Base-by-base conservation (phyloP, 1,140 invertebrate genomes). In the Polypedilum pembai region DNA sequence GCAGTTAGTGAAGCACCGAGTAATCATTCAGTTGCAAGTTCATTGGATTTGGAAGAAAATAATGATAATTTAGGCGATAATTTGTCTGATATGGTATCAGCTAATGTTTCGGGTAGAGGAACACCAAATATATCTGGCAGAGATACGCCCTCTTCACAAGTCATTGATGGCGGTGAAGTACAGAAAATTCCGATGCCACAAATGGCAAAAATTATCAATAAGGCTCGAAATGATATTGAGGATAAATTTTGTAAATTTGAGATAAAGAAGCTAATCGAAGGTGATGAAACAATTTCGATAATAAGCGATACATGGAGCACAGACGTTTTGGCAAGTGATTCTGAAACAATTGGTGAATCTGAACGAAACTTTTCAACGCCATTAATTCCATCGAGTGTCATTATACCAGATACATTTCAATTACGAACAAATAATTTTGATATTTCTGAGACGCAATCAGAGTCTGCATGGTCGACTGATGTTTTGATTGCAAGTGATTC, bases 211-310 rank as follows among this genome's bases (percentile, higher is more conserved):
- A 78, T 86, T 2, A 79, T 87, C n/a, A 94, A 95, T 78, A 91
- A 93, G 81, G 90, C 89, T 24, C 85, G 91, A 7, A 93, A 92
- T 75, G 96, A 98, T 80, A 95, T 99, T 75, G 96, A 98, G 78
- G 97, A 99, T 76, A 96, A 98, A 82, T 99, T 99, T 87, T 97
- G 96, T 79, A 98, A 98, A 84, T 99, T 99, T 84, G 96, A 97
- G 80, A 95, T 98, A 41, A 95, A 93, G 82, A 93, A 93, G 79
- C 83, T 94, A 41, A 86, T 92, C 74, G 92, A 93, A 85, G 92
- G 90, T 1, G 95, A 98, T 81, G 95, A 98, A 84, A 96, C 95
- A 1, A 89, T 96, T 77, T 97, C 95, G 18, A 90, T 97, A 78
- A 95, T 98, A 72, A 96, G 94, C 76, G 96, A 98, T 82, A 98